phyloP scores from a whole-genome alignment of 2,113 vertebrate species.

The Odobenus rosmarus region DNA sequence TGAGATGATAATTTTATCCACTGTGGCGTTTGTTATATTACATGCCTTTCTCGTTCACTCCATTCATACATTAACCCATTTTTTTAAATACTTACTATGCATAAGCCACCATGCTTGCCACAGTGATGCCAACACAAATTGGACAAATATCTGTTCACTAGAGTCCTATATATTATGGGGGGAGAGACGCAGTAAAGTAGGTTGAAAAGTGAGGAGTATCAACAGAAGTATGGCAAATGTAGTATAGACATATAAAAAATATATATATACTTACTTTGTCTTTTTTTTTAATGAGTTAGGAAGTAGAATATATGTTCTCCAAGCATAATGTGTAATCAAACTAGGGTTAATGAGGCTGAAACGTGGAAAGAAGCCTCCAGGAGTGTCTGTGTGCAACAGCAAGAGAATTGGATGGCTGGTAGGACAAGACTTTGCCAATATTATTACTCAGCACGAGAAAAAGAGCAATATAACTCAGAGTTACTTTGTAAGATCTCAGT shows the following conservation, averaged over 20 bases:
- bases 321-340: neutral
- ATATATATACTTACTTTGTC: neutral
- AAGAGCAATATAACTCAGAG: neutral
- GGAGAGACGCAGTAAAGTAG: neutral
- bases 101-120: neutral
- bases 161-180: neutral
- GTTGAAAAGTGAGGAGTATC: neutral
- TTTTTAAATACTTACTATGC: neutral
- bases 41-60: neutral
- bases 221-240: neutral
- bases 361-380: neutral
- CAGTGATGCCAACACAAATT: neutral
- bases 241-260: neutral
- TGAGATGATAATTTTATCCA: neutral
- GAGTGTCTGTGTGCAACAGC: neutral
- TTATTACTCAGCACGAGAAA: neutral
- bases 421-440: neutral
- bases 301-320: neutral
- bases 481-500: constrained; percentile 22
- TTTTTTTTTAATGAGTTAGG: neutral
- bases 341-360: neutral
- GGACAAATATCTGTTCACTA: neutral
- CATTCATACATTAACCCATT: neutral
- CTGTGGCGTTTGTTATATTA: neutral
- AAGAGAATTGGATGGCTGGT: too few relatives aligned